Evolutionary conservation across 1,140 invertebrate species (phyloP), one percentile per base, ranked within the genome.

Genomic region (Platyscapa corneri): DNA sequence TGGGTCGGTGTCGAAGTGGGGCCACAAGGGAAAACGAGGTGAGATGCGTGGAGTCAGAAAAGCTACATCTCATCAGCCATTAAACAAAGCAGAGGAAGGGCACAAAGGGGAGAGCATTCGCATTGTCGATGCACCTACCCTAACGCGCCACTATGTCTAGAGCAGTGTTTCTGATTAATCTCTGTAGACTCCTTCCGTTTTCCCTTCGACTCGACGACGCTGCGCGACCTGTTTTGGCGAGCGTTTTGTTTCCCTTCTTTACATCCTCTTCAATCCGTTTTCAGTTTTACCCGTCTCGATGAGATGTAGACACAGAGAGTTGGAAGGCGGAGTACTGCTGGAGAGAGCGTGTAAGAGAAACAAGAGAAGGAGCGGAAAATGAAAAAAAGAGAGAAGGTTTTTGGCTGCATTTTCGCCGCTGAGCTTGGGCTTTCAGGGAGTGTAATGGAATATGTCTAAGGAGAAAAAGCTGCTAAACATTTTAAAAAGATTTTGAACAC

Each of bases 51-150:
- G 72, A 84, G 34, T 37, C 5, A n/a, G 85, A 85, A 86, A 87
- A 88, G 89, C 90, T 90, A 89, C 91, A 91, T 91, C 89, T 91
- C 91, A 91, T 92, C 91, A 92, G 87, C 89, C 90, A 91, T 91
- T 91, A 91, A 91, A 91, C 90, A 92, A 92, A 91, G 90, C 90
- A 89, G 86, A 87, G 72, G 60, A 64, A 76, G 86, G 75, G 87
- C 74, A 91, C 88, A 91, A 92, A 92, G 89, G 87, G 23, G 27
- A 56, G 76, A 86, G 87, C 86, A 81, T 87, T 87, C 80, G 87
- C 89, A 91, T 88, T 90, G 88, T 90, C 87, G 87, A 87, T 79
- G 85, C 87, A 77, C 78, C 84, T 5, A 10, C 5, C 16, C 46
- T n/a, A 23, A 42, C 56, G 76, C 75, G 81, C 75, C 70, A 39